phyloP scores from a whole-genome alignment of 2,113 vertebrate species.

The Orcinus orca region DNA sequence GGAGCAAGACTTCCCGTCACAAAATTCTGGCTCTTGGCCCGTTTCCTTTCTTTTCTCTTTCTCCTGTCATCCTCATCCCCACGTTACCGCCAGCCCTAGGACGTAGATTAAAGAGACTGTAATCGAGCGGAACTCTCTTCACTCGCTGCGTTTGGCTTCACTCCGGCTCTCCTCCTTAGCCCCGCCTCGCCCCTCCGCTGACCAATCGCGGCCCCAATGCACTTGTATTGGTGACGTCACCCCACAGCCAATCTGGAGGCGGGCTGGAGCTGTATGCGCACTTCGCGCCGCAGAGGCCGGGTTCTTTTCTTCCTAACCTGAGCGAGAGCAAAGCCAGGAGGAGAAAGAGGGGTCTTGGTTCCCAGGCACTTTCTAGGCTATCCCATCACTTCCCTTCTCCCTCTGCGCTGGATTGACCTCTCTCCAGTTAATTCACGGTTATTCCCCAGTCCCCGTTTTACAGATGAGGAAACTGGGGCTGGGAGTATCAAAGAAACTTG shows the following conservation, averaged over 20 bases:
- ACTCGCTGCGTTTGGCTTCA: not conserved
- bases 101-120: not conserved
- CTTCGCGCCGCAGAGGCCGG: not conserved
- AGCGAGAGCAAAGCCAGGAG: not conserved
- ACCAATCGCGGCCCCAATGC: constrained; percentile 52
- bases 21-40: constrained; percentile 3
- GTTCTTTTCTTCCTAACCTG: not conserved
- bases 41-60: not conserved
- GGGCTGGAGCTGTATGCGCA: not conserved
- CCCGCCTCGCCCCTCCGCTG: constrained; percentile 29
- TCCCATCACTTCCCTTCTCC: not conserved
- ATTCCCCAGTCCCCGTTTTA: not conserved
- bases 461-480: not conserved
- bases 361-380: not conserved
- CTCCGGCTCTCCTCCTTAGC: not conserved
- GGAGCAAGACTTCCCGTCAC: not conserved
- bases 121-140: not conserved
- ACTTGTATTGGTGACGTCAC: constrained; percentile 60
- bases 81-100: not conserved
- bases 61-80: not conserved
- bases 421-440: not conserved
- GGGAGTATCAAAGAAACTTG: not conserved
- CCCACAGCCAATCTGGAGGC: constrained; percentile 54
- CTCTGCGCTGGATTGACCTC: not conserved
- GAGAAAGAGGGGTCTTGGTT: not conserved